Conservation (phyloP, 2,113 vertebrate species). For the Stigmatopora argus region DNA sequence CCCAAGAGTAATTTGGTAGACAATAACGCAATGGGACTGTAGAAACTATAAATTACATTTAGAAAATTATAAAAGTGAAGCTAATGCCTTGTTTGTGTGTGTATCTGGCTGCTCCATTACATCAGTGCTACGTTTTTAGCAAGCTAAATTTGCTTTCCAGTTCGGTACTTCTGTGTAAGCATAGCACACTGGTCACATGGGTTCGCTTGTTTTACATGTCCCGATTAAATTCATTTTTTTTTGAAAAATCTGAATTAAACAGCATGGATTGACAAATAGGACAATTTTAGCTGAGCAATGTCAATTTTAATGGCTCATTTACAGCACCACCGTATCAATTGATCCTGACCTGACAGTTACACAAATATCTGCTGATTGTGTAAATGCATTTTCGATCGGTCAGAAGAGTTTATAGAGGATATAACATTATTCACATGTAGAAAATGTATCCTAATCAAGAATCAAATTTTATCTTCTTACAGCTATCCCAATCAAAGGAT, state of each 20-base stretch:
- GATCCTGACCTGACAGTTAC: conserved; percentile 35
- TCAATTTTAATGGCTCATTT: neutral
- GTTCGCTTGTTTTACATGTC: too few species aligned
- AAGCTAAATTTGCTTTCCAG: too few species aligned
- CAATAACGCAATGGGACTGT: too few species aligned
- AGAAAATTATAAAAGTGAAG: too few species aligned
- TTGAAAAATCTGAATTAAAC: neutral
- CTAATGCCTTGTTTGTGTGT: too few species aligned
- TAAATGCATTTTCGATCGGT: conserved; percentile 53
- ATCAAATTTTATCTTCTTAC: neutral
- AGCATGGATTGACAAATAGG: neutral
- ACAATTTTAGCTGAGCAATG: neutral
- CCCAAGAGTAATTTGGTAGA: too few species aligned
- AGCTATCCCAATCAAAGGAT: neutral
- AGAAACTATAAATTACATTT: too few species aligned
- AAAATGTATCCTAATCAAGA: conserved; percentile 14
- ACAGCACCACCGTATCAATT: conserved; percentile 25
- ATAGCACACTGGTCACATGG: too few species aligned
- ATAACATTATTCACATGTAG: conserved; percentile 2
- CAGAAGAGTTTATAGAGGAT: conserved; percentile 4
- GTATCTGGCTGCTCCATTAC: too few species aligned
- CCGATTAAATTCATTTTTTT: neutral
- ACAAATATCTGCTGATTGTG: conserved; percentile 16
- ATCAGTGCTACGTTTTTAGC: too few species aligned
- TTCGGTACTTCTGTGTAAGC: too few species aligned